phyloP scores from a whole-genome alignment of 2,888 invertebrate genomes.

The Glyphotaelius pellucidus region DNA sequence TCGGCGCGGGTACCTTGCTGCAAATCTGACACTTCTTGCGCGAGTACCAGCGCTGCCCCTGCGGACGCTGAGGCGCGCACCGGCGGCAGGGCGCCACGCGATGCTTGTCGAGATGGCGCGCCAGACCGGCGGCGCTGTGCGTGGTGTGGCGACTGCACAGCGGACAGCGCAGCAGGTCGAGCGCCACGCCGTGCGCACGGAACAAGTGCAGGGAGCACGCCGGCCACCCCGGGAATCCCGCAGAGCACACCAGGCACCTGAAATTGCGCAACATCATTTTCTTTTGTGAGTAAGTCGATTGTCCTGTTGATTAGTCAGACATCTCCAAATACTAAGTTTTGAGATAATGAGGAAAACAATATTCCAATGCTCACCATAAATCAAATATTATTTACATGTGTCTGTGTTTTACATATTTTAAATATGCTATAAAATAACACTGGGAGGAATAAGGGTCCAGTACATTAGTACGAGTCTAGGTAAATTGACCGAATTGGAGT shows the following conservation, averaged over 20 bases:
- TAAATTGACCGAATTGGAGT: too few species aligned
- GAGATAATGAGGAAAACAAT: too few species aligned
- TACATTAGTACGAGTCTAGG: too few species aligned
- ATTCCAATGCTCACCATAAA: too few species aligned
- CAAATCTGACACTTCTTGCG: slow-evolving; percentile 84
- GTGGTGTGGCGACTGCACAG: slow-evolving; percentile 78
- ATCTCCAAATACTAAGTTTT: too few species aligned
- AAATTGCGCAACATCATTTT: slow-evolving; percentile 68
- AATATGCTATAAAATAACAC: too few species aligned
- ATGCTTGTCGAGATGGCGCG: slow-evolving; percentile 77
- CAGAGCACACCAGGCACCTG: slow-evolving; percentile 76
- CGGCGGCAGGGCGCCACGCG: slow-evolving; percentile 68
- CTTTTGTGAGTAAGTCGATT: too few species aligned
- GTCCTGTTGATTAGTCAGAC: too few species aligned
- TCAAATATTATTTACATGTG: too few species aligned
- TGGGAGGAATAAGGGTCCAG: too few species aligned
- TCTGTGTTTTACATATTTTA: too few species aligned
- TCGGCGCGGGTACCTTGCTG: slow-evolving; percentile 69
- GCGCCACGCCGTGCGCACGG: slow-evolving; percentile 80
- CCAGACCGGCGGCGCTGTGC: slow-evolving; percentile 74
- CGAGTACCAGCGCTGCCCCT: slow-evolving; percentile 75
- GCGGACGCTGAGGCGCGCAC: slow-evolving; percentile 68
- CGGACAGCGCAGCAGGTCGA: slow-evolving; percentile 79
- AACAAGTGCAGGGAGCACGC: slow-evolving; percentile 83
- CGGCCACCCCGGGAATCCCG: slow-evolving; percentile 80